A percentile compares a stretch with the other conserved stretches of the same genome.
phyloP scores from a whole-genome alignment of 30 jellyfish, hydroid and myxozoan species.

The Cassiopea andromeda region DNA sequence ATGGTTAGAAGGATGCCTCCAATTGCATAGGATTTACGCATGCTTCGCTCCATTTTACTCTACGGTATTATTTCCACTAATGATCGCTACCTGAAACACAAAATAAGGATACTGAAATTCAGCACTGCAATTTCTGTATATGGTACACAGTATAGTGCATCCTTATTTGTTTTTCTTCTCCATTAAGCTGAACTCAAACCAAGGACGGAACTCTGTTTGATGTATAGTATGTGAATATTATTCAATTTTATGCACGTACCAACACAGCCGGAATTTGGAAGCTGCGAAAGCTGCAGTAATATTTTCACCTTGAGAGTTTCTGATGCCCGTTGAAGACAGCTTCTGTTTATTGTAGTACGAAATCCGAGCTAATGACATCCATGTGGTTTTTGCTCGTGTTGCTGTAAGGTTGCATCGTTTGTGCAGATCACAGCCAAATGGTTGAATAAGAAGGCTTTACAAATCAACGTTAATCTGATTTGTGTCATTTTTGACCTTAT shows the following conservation, averaged over 20 bases:
- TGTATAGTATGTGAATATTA: background rate
- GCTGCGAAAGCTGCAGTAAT: background rate
- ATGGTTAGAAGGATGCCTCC: constrained; percentile 16
- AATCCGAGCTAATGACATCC: background rate
- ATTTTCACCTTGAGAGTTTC: background rate
- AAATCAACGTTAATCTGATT: background rate
- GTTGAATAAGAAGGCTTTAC: background rate
- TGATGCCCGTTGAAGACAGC: background rate
- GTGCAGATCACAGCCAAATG: background rate
- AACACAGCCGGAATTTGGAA: background rate
- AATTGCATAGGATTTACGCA: constrained; percentile 11
- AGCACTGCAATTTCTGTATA: background rate
- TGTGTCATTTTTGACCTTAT: background rate
- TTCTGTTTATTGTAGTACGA: background rate
- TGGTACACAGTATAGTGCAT: background rate
- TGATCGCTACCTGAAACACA: background rate
- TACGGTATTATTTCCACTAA: background rate
- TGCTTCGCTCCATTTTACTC: background rate
- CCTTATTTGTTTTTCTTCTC: background rate
- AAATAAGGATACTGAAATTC: background rate
- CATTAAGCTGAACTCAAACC: background rate
- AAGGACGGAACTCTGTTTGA: background rate
- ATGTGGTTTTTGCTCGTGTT: background rate
- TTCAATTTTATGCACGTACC: background rate
- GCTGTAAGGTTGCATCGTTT: background rate